Conservation (phyloP, 1,140 invertebrate species). For the Drosophila paulistorum region DNA sequence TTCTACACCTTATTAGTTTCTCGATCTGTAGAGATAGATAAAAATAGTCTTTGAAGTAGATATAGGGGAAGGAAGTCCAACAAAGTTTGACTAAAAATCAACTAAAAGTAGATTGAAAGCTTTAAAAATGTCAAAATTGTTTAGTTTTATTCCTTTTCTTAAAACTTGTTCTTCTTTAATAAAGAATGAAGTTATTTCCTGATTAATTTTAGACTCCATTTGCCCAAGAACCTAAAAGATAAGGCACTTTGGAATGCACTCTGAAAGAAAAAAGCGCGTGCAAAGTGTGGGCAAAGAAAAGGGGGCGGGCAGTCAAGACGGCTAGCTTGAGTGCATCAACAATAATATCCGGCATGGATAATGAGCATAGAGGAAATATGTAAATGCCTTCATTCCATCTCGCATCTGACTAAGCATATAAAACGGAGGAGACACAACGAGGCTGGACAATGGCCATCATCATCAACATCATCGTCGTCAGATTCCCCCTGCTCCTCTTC, state of each 20-base stretch:
- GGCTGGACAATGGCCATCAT: slow-evolving; percentile 31
- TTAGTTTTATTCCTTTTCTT: no score
- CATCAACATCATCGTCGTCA: neutral
- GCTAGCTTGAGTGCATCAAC: slow-evolving; percentile 38
- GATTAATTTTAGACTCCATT: slow-evolving; percentile 63
- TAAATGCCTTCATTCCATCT: slow-evolving; percentile 30
- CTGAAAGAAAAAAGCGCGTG: slow-evolving; percentile 20
- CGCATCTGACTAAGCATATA: slow-evolving; percentile 39
- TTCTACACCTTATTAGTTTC: no score
- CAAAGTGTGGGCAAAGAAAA: neutral
- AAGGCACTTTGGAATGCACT: slow-evolving; percentile 25
- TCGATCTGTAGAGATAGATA: no score
- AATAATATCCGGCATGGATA: slow-evolving; percentile 37
- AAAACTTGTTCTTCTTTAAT: neutral
- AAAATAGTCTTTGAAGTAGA: no score
- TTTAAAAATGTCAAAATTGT: no score
- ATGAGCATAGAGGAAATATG: slow-evolving; percentile 42
- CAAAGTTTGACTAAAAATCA: no score
- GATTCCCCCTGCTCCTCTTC: neutral
- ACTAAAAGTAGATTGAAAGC: no score
- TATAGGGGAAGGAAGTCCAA: no score
- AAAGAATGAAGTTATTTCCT: slow-evolving; percentile 68
- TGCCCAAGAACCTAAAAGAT: slow-evolving; percentile 14
- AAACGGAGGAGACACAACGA: neutral
- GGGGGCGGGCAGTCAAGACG: neutral